Base-by-base conservation (phyloP, 2,797 vertebrate species). In the Molossus alvarezi region DNA sequence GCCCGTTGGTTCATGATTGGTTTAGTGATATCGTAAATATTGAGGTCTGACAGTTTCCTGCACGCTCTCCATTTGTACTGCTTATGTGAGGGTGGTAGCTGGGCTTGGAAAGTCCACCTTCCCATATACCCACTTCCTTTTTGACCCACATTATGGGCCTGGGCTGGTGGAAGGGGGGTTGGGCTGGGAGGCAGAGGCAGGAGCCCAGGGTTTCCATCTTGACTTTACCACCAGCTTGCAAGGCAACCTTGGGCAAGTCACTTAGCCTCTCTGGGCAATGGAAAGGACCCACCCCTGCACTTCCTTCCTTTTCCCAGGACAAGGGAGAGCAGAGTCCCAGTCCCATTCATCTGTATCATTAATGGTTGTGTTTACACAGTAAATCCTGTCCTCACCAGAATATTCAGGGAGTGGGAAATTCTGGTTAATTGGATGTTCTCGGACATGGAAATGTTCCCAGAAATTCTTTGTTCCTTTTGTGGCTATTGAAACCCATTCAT, bases 381-480 rank as follows among this genome's bases (percentile, higher is more conserved):
- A 51, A 72, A 79, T 37, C 69, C 91, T 1, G 33, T 45, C 25
- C n/a, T 65, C 53, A 4, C 62, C 29, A 65, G 82, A 60, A 77
- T 10, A n/a, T 64, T 85, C 64, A 48, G 79, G 2, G 11, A 86
- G 55, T 18, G 75, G 86, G 64, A 62, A 27, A 88, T 45, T 90
- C 94, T 91, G 94, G 77, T 92, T 95, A 81, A 94, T 62, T 80
- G 91, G 95, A 96, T 90, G 79, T 93, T 97, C 89, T 88, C 80
- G 96, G 67, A 87, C 71, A 25, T 97, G 95, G 97, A 96, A 87
- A 64, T 1, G 5, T 89, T 95, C 94, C 93, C 94, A 80, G 97
- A 95, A 90, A 92, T 85, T 48, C 71, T 90, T 33, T 86, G 75
- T 80, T 76, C 45, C 57, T 91, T 94, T 90, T 55, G 83, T 91